Conservation (phyloP, 2,113 vertebrate species). For the Carlito syrichta region DNA sequence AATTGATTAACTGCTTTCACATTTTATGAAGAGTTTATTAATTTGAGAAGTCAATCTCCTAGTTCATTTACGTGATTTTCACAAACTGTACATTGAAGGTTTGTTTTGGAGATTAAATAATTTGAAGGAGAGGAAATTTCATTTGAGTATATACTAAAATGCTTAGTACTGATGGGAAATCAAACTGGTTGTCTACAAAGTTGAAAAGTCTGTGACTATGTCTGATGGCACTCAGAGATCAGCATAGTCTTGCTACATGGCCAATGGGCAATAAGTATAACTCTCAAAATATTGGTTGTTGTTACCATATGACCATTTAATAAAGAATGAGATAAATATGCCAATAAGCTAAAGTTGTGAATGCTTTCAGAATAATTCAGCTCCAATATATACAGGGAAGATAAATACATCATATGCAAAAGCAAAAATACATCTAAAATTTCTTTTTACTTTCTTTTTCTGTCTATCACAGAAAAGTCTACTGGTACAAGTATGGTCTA, state of each 20-base stretch:
- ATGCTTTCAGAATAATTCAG: neutral
- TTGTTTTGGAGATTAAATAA: neutral
- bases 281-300: neutral
- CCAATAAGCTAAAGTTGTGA: neutral
- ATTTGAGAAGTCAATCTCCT: neutral
- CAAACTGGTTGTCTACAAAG: neutral
- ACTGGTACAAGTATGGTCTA: neutral
- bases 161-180: neutral
- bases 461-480: neutral
- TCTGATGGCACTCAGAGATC: neutral
- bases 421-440: neutral
- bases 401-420: neutral
- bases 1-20: neutral
- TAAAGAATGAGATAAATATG: neutral
- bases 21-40: conserved; percentile 13
- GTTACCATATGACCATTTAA: neutral
- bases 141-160: neutral
- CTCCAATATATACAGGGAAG: neutral
- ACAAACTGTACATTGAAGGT: neutral
- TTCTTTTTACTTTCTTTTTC: neutral
- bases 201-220: neutral
- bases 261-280: neutral
- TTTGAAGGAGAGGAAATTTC: neutral
- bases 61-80: neutral
- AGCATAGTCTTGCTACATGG: neutral